Evolutionary conservation across 2,797 vertebrate species (phyloP).

Genomic region (Propithecus perrieri): DNA sequence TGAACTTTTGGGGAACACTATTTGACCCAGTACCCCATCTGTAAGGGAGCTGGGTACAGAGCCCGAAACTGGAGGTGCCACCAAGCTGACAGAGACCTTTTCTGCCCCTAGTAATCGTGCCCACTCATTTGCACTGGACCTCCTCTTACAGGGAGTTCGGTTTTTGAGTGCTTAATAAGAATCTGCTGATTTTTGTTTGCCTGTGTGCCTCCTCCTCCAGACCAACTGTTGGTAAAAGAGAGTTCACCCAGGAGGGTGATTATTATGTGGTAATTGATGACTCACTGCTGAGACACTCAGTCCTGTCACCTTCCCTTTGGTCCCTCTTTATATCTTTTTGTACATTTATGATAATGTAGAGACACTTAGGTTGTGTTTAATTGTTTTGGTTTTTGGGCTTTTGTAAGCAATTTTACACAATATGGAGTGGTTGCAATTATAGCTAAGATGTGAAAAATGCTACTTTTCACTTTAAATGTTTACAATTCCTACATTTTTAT

Average conservation of each 20-base stretch:
- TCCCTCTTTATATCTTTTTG: not conserved
- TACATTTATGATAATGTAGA: not conserved
- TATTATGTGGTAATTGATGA: not conserved
- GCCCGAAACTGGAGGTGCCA: fast-evolving
- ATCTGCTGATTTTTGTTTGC: not conserved
- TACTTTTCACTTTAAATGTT: not conserved
- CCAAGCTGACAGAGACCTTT: not conserved
- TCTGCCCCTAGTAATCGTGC: not conserved
- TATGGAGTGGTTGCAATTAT: not conserved
- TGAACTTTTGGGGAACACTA: not conserved
- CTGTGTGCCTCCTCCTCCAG: not conserved
- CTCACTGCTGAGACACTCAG: not conserved
- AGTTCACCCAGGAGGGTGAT: not conserved
- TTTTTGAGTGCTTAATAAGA: not conserved
- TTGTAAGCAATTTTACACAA: not conserved
- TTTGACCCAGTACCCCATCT: fast-evolving
- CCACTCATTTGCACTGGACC: not conserved
- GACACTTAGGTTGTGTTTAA: not conserved
- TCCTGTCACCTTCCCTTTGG: not conserved
- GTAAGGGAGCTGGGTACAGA: not conserved
- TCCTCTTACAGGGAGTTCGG: not conserved
- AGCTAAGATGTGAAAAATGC: not conserved
- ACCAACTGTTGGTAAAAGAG: not conserved
- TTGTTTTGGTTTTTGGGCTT: conserved; percentile 2
- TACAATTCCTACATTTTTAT: not conserved